A percentile compares a stretch with the other conserved stretches of the same genome.
These are phyloP conservation scores for Sternotherus odoratus DNA, from an alignment of 2,797 vertebrate species.

Conservation along the genomic window DNA sequence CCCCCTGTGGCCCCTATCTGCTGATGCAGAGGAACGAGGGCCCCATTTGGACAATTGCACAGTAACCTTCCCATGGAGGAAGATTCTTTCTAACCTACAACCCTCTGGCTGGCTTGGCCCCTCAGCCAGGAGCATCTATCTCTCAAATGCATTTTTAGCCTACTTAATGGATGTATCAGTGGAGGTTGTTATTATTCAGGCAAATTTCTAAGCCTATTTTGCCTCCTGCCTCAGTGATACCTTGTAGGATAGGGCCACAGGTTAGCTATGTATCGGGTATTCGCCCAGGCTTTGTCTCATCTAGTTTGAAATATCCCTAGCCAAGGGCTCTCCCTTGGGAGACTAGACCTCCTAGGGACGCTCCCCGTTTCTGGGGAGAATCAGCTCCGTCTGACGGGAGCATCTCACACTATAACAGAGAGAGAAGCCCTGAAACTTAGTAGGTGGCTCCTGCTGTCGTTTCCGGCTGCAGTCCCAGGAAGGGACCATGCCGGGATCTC, in stretches of 20 bases:
- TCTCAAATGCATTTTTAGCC: not conserved
- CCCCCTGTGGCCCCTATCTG: not conserved
- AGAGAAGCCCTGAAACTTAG: not conserved
- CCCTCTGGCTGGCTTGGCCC: not conserved
- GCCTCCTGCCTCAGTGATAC: not conserved
- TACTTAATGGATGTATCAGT: not conserved
- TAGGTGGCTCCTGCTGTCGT: not conserved
- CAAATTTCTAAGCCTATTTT: not conserved
- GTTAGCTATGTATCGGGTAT: accelerated
- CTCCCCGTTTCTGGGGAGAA: not conserved
- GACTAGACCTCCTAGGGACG: too few relatives aligned
- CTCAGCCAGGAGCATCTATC: not conserved
- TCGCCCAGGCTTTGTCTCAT: accelerated
- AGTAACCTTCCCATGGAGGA: not conserved
- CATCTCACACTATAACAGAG: not conserved
- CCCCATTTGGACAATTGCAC: not conserved
- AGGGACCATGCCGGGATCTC: not conserved
- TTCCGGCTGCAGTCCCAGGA: not conserved
- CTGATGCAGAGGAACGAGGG: not conserved
- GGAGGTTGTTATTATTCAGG: not conserved
- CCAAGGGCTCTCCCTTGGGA: not conserved
- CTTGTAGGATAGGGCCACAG: accelerated
- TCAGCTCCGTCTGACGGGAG: not conserved
- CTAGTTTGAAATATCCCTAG: not conserved
- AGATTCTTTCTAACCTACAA: accelerated